These are phyloP conservation scores for Astatotilapia flaviijosephi DNA, from an alignment of 2,113 vertebrate genomes.

Conservation along the genomic window DNA sequence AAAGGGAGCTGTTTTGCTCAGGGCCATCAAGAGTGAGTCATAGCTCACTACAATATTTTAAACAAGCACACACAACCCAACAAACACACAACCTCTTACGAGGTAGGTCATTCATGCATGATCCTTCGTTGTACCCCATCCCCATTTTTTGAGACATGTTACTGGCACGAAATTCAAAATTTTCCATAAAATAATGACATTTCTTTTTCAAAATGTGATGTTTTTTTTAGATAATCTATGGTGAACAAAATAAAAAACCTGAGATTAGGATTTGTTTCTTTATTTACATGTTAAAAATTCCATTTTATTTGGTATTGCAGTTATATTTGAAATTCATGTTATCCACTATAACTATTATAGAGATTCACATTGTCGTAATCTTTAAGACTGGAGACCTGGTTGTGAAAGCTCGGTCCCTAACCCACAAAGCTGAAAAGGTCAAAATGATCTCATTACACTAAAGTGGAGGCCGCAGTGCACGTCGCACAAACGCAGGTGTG, in stretches of 20 bases:
- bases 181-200: neutral
- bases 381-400: neutral
- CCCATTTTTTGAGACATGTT: neutral
- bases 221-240: neutral
- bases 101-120: neutral
- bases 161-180: neutral
- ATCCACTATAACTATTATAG: neutral
- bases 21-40: neutral
- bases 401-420: neutral
- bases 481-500: neutral
- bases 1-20: neutral
- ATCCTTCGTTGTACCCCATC: neutral
- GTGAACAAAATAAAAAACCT: neutral
- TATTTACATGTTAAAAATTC: neutral
- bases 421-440: neutral
- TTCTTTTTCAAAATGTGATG: fast-evolving
- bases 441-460: neutral
- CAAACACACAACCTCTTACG: neutral
- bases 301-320: neutral
- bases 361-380: neutral
- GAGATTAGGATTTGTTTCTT: neutral
- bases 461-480: neutral
- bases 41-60: neutral
- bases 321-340: neutral
- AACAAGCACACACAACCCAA: neutral